phyloP scores from a whole-genome alignment of 2,888 invertebrate species.

The Rotaria socialis region DNA sequence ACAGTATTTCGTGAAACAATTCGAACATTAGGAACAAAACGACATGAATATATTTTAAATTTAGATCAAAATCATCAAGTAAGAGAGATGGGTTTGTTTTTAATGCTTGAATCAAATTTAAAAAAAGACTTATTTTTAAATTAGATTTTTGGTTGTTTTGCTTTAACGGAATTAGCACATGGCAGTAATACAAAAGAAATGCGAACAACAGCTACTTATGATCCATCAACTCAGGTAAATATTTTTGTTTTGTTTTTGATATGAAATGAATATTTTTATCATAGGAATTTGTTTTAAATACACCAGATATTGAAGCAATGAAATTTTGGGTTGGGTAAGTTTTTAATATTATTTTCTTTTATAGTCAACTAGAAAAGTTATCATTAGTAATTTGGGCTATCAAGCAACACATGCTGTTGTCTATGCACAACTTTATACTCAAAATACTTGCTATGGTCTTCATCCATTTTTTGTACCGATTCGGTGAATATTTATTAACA shows the following conservation, averaged over 20 bases:
- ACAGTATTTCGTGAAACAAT: constrained; percentile 62
- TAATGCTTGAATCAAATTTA: constrained; percentile 48
- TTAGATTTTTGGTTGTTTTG: constrained; percentile 69
- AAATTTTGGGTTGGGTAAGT: constrained; percentile 70
- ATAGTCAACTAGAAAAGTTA: neutral
- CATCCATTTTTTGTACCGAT: constrained; percentile 83
- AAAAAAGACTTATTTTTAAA: constrained; percentile 42
- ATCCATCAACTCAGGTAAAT: constrained; percentile 65
- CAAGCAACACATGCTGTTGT: constrained; percentile 79
- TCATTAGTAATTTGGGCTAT: constrained; percentile 69
- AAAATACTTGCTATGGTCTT: constrained; percentile 77
- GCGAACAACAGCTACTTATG: constrained; percentile 78
- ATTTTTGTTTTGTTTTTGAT: neutral
- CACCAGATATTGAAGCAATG: constrained; percentile 73
- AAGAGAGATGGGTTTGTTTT: constrained; percentile 49
- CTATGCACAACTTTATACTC: constrained; percentile 79
- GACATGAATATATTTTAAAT: constrained; percentile 58
- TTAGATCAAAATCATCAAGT: constrained; percentile 59
- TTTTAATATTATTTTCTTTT: neutral
- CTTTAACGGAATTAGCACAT: constrained; percentile 81
- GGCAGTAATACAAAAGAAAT: constrained; percentile 83
- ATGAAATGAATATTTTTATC: constrained; percentile 30
- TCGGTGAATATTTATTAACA: constrained; percentile 59
- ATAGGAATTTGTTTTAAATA: constrained; percentile 69
- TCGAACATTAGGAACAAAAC: constrained; percentile 61